phyloP scores from a whole-genome alignment of 2,113 vertebrate species.

The Etheostoma cragini region DNA sequence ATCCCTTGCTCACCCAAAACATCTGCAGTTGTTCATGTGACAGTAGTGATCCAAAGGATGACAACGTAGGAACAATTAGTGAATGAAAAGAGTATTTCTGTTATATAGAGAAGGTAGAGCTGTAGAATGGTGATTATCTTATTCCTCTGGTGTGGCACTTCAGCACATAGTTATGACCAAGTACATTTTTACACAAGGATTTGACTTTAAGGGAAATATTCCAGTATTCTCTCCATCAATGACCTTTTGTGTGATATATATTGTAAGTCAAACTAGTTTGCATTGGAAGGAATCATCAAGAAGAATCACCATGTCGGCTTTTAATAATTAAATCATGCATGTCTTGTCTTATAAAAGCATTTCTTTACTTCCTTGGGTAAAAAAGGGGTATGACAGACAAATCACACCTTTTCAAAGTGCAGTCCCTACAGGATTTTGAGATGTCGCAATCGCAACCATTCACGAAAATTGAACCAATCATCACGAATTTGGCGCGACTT shows the following conservation, averaged over 20 bases:
- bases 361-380: neutral
- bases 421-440: neutral
- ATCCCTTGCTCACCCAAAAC: neutral
- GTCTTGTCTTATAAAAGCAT: neutral
- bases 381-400: neutral
- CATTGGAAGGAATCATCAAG: neutral
- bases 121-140: neutral
- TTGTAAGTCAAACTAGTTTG: neutral
- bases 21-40: neutral
- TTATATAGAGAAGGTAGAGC: neutral
- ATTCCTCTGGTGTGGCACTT: neutral
- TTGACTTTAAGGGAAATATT: neutral
- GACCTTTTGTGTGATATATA: too few species aligned
- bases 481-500: too few species aligned
- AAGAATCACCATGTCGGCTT: neutral
- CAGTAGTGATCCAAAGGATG: neutral
- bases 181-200: neutral
- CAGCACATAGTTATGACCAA: neutral
- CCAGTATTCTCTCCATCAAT: neutral
- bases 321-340: neutral
- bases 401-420: conserved; percentile 1
- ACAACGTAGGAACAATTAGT: neutral
- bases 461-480: too few species aligned
- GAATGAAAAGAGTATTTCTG: neutral
- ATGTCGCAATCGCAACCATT: too few species aligned